A percentile compares a stretch with the other conserved stretches of the same genome.
Conservation (phyloP, 2,797 vertebrate genomes). For the Enteromius mattozi region DNA sequence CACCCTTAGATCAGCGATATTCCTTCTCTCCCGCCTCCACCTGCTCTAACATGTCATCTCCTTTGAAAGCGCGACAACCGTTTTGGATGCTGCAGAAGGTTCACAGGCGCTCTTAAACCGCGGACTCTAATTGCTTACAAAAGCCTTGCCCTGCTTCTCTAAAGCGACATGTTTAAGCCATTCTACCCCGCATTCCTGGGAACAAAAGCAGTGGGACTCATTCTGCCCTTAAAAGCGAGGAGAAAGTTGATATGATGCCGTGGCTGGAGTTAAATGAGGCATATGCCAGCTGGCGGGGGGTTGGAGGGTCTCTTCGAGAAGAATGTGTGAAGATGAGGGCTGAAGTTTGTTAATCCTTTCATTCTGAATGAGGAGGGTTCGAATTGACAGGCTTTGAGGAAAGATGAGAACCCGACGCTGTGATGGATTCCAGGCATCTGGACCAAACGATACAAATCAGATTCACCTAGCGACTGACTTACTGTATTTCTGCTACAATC, state of each 20-base stretch:
- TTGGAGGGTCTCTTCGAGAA: constrained; percentile 71
- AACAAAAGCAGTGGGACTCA: constrained; percentile 63
- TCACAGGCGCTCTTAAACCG: constrained; percentile 6
- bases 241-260: constrained; percentile 62
- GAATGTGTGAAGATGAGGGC: constrained; percentile 72
- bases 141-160: constrained; percentile 64
- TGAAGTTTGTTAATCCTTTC: constrained; percentile 73
- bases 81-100: constrained; percentile 7
- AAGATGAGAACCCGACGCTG: constrained; percentile 22
- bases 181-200: constrained; percentile 74
- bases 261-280: constrained; percentile 42
- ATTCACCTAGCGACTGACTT: background rate
- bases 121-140: constrained; percentile 19
- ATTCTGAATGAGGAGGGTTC: constrained; percentile 60
- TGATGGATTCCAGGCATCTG: constrained; percentile 48
- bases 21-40: constrained; percentile 16
- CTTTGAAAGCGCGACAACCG: background rate
- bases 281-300: constrained; percentile 73
- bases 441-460: constrained; percentile 27
- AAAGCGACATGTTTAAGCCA: constrained; percentile 78
- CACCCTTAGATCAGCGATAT: background rate
- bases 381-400: constrained; percentile 41
- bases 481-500: background rate
- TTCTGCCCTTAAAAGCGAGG: constrained; percentile 25
- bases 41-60: constrained; percentile 11